Percentiles rank a stretch among this genome's conserved stretches.
Conservation (phyloP, 2,113 vertebrate species). For the Gymnocephalus cernua region DNA sequence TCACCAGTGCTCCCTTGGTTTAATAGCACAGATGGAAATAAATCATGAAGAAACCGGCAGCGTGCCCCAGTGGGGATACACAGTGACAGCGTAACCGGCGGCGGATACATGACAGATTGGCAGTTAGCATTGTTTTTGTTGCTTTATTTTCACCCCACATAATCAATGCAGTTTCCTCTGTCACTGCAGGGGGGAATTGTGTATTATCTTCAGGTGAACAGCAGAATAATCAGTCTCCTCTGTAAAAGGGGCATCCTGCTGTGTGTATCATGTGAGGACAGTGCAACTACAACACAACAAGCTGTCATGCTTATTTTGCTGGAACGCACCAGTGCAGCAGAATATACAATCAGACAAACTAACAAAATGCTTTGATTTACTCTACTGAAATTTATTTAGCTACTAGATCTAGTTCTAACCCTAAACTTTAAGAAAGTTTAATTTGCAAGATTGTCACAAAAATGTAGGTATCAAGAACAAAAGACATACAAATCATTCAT, state of each 20-base stretch:
- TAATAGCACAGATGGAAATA: slow-evolving; percentile 30
- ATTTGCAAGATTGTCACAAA: neutral
- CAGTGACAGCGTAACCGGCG: neutral
- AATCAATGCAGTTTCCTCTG: slow-evolving; percentile 37
- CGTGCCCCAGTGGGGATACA: slow-evolving; percentile 4
- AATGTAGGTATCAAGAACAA: neutral
- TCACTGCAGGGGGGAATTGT: slow-evolving; percentile 25
- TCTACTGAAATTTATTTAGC: neutral
- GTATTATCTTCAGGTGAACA: slow-evolving; percentile 43
- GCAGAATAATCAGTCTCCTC: slow-evolving; percentile 38
- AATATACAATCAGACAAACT: neutral
- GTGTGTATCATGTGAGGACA: slow-evolving; percentile 10
- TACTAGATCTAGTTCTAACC: neutral
- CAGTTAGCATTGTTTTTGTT: slow-evolving; percentile 32
- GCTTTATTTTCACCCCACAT: slow-evolving; percentile 43
- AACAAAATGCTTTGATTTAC: neutral
- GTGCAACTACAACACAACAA: slow-evolving; percentile 27
- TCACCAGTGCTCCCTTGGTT: neutral
- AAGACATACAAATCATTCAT: neutral
- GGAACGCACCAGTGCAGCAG: neutral
- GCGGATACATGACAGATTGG: slow-evolving; percentile 30
- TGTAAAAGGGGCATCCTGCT: slow-evolving; percentile 24
- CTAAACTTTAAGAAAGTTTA: neutral
- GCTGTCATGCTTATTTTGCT: slow-evolving; percentile 16
- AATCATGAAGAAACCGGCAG: slow-evolving; percentile 15